Base-by-base conservation (phyloP, 2,888 invertebrate species). In the Drosophila macrothrix region DNA sequence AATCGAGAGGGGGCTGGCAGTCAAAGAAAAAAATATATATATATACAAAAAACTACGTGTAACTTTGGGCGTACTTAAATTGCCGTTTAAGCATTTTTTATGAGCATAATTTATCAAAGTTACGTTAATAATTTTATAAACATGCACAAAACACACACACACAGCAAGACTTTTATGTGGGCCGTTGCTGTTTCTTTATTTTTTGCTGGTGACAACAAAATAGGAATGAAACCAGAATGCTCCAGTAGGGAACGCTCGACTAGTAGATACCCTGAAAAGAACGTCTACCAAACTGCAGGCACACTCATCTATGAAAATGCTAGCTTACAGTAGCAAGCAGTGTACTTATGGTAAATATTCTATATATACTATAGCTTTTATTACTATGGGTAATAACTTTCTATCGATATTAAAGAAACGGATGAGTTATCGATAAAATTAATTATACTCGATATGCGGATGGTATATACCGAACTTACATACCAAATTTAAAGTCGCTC, bases 71-170 rank as follows among this genome's bases (percentile, higher is more conserved):
- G 85, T 88, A 88, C 82, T 89, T 83, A 84, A 87, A 89, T 89
- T 88, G 85, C 80, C 81, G 78, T 81, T 90, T 84, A 84, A 84
- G 84, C 86, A 73, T 78, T 89, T 88, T 87, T 89, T 89, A 88
- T 82, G 88, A 81, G 82, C 88, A 84, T 84, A 78, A 88, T 89
- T 88, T 88, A 88, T 88, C 88, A 88, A 86, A 86, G 88, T 88
- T 83, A 80, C 71, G 83, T 88, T 88, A 83, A 88, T 88, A 83
- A 86, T 86, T 88, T 85, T 78, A 74, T 68, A 80, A 78, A 63
- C 75, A 67, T 67, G 62, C 62, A 33, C 68, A 62, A 59, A 64
- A 72, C 50, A 60, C 65, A 68, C 62, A 66, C 35, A 10, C 37
- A 41, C 22, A 43, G 22, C 29, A n/a, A 22, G 46, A 31, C 35